Evolutionary conservation across 2,888 invertebrate species (phyloP), one percentile per base, ranked within the genome.

Genomic region (Trachelus iudaicus): DNA sequence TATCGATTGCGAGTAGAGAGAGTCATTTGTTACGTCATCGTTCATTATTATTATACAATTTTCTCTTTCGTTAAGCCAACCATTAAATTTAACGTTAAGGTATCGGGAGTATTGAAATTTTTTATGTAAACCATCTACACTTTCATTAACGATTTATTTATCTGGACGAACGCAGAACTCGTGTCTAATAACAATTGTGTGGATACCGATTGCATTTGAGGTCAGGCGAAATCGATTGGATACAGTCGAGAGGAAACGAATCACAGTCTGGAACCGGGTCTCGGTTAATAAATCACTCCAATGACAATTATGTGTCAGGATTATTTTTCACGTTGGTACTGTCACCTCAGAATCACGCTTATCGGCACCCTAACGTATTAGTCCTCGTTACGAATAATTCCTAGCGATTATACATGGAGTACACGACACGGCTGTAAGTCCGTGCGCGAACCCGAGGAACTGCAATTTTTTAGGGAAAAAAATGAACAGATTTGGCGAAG

Each of bases 401-500:
- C 0, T 23, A 9, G 23, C 1, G 23, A 56, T 56, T 23, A 2
- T 56, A 56, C 23, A 0, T 1, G 9, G 23, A 1, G 9, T 9
- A 23, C 23, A 6, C 23, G 23, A 23, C 23, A 23, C 9, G 56
- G 23, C 56, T 56, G 23, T 23, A 2, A 40, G 1, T 23, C 2
- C 23, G 23, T 23, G 0, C 6, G 23, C 6, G 56, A 6, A 2
- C 9, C 0, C 40, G 40, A 15, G 4, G 0, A 40, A 0, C 15
- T 23, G 23, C 2, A 6, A 23, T 23, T 56, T 56, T 6, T 23
- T 56, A 2, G 1, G 35, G 12, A 3, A 11, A 35, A 35, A 3
- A 0, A 0, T n/a, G n/a, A 11, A 35, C 3, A 3, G 11, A 11
- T 23, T 56, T 9, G 2, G 23, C 0, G 2, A 15, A 9, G 23